Conservation (phyloP, 2,888 invertebrate species). For the Erebia aethiops region DNA sequence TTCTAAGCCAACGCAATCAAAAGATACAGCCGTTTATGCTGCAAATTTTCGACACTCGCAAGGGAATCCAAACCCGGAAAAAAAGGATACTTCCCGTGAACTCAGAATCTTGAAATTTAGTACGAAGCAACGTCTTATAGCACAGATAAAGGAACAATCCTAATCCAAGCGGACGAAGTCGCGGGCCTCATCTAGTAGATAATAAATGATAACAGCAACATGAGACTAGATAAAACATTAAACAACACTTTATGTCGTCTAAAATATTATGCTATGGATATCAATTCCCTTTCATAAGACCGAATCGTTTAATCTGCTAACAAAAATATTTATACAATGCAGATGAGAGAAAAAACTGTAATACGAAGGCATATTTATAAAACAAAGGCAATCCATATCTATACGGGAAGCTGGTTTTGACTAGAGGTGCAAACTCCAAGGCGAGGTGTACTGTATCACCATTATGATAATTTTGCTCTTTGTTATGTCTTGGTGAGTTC, state of each 20-base stretch:
- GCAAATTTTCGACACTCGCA: no score
- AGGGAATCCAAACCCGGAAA: no score
- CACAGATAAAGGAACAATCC: no score
- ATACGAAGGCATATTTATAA: conserved; percentile 29
- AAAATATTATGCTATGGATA: not conserved
- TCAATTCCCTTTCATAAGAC: not conserved
- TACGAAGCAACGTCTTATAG: no score
- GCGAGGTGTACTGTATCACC: conserved; percentile 11
- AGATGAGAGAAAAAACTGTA: conserved; percentile 12
- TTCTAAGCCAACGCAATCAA: no score
- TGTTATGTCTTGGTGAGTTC: conserved; percentile 13
- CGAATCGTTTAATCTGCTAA: not conserved
- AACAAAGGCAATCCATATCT: conserved; percentile 28
- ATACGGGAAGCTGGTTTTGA: conserved; percentile 26
- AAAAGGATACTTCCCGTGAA: no score
- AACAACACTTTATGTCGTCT: not conserved
- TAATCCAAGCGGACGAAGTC: no score
- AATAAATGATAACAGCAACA: not conserved
- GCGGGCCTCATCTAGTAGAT: not conserved
- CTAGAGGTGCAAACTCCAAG: conserved; percentile 19
- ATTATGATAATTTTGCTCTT: conserved; percentile 18
- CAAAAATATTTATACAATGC: conserved; percentile 19
- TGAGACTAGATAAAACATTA: not conserved
- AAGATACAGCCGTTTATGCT: no score
- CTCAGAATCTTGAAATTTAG: no score